These are phyloP conservation scores for Paralichthys olivaceus DNA, from an alignment of 2,113 vertebrate genomes.

Conservation along the genomic window DNA sequence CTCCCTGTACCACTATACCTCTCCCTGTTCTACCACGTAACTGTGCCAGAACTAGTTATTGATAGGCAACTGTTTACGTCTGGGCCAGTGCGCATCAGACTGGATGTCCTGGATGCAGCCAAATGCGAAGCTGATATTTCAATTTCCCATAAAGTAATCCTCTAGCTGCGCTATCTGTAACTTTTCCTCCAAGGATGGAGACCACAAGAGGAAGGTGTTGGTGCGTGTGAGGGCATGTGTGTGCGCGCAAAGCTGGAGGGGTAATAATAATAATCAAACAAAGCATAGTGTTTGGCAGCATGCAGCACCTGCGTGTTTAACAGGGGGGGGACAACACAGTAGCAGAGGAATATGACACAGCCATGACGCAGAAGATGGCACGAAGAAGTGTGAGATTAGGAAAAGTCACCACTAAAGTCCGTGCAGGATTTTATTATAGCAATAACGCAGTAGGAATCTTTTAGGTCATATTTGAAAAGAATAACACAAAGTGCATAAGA, in stretches of 20 bases:
- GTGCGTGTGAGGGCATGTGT: not conserved
- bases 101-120: not conserved
- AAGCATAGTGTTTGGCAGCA: conserved; percentile 1
- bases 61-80: no score
- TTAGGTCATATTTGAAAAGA: not conserved
- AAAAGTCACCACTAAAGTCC: not conserved
- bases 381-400: not conserved
- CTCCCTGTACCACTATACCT: no score
- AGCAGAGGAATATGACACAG: not conserved
- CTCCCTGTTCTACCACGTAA: no score
- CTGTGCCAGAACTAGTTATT: no score
- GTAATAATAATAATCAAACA: not conserved
- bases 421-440: not conserved
- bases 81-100: not conserved
- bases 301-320: not conserved
- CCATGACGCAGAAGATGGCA: not conserved
- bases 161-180: conserved; percentile 1
- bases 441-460: not conserved
- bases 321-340: conserved; percentile 4
- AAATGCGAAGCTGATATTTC: conserved; percentile 19
- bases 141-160: conserved; percentile 22
- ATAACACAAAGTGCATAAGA: conserved; percentile 16
- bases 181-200: conserved; percentile 29
- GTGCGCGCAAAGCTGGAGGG: not conserved
- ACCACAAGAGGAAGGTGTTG: not conserved